Conservation (phyloP, 2,797 vertebrate genomes). For the Pangasius sanitwongsei region DNA sequence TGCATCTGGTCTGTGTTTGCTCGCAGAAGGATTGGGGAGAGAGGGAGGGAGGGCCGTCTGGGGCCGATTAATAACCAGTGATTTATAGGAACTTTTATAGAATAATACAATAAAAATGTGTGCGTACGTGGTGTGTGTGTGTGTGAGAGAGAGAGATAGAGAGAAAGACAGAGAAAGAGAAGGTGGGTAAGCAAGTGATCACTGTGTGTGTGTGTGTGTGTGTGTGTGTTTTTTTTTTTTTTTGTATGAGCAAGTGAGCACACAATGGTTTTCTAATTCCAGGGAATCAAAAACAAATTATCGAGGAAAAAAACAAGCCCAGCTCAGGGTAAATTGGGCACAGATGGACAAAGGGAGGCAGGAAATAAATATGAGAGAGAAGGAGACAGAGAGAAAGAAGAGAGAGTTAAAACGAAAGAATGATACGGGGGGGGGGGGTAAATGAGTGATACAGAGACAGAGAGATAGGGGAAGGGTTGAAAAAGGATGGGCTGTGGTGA, state of each 20-base stretch:
- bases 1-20: slow-evolving; percentile 86
- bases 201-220: slow-evolving; percentile 40
- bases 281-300: slow-evolving; percentile 98
- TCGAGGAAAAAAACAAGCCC: slow-evolving; percentile 81
- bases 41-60: slow-evolving; percentile 76
- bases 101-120: slow-evolving; percentile 97
- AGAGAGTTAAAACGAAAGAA: slow-evolving; percentile 52
- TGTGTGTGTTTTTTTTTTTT: slow-evolving; percentile 37
- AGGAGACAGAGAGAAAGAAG: slow-evolving; percentile 58
- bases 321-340: slow-evolving; percentile 90
- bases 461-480: slow-evolving; percentile 78
- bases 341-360: slow-evolving; percentile 83
- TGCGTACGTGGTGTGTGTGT: slow-evolving; percentile 70
- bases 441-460: slow-evolving; percentile 56
- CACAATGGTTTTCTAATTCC: slow-evolving; percentile 94
- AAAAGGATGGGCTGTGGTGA: slow-evolving; percentile 65
- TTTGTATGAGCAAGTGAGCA: slow-evolving; percentile 73
- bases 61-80: slow-evolving; percentile 95
- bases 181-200: slow-evolving; percentile 8
- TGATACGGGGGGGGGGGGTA: slow-evolving; percentile 59
- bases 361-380: slow-evolving; percentile 71
- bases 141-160: slow-evolving; percentile 25
- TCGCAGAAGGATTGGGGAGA: slow-evolving; percentile 64
- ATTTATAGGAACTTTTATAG: slow-evolving; percentile 99
- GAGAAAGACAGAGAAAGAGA: background rate